phyloP scores from a whole-genome alignment of 2,113 vertebrate genomes.

The Myrmophylax atrothorax region DNA sequence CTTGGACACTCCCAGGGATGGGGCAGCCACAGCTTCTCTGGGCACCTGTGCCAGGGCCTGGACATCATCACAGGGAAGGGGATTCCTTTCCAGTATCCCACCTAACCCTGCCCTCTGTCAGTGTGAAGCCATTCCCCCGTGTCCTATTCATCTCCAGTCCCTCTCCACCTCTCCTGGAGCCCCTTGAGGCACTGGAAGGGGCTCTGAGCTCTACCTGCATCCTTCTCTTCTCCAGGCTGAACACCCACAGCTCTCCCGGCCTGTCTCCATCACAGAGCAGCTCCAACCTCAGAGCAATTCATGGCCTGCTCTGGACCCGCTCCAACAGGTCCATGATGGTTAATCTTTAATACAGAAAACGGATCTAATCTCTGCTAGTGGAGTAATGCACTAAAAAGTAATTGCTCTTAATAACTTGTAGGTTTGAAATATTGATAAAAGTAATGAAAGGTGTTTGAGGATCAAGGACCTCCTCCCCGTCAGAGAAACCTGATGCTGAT shows the following conservation, averaged over 20 bases:
- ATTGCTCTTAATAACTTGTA: background rate
- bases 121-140: background rate
- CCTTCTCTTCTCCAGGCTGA: background rate
- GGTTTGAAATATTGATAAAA: background rate
- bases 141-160: background rate
- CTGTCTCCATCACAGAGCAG: background rate
- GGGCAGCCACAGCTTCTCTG: no score
- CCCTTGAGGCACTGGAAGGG: background rate
- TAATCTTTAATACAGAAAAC: background rate
- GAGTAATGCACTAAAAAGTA: background rate
- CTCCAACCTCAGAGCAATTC: background rate
- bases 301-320: background rate
- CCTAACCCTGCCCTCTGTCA: background rate
- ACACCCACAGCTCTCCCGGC: background rate
- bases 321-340: background rate
- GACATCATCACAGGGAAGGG: rapidly evolving
- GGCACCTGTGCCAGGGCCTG: background rate
- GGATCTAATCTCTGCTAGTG: background rate
- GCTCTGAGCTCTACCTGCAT: background rate
- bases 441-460: background rate
- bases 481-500: background rate
- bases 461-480: background rate
- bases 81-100: background rate
- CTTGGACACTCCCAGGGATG: no score
- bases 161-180: background rate